Percentiles rank a stretch among this genome's conserved stretches.
These are phyloP conservation scores for Cryptophagus acutangulus DNA, from an alignment of 2,888 invertebrate species.

Conservation along the genomic window DNA sequence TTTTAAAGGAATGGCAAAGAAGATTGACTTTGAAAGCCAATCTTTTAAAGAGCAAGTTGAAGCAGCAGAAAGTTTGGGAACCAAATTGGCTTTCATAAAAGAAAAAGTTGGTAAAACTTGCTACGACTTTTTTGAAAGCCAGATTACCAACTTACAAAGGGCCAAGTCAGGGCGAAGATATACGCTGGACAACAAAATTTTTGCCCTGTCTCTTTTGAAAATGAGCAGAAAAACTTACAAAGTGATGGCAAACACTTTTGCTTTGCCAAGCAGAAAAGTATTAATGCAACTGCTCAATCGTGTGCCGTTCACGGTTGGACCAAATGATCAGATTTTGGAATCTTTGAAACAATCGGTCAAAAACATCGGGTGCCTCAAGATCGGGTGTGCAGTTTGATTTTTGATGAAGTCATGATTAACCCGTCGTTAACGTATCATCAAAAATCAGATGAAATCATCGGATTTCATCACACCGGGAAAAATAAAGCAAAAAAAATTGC, in stretches of 20 bases:
- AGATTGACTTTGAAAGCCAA: too few relatives aligned
- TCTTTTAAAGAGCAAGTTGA: too few relatives aligned
- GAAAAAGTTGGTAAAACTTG: too few relatives aligned
- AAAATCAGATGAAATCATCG: neutral
- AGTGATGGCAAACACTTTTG: neutral
- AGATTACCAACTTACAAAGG: too few relatives aligned
- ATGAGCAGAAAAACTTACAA: neutral
- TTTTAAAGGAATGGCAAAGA: too few relatives aligned
- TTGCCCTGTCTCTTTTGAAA: slow-evolving; percentile 1
- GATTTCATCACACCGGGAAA: neutral
- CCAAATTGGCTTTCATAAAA: too few relatives aligned
- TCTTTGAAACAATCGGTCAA: neutral
- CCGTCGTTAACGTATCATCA: neutral
- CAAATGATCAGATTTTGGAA: neutral
- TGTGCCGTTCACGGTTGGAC: neutral
- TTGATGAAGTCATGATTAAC: neutral
- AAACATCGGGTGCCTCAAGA: neutral
- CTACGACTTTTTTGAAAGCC: too few relatives aligned
- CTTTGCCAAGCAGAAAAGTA: neutral
- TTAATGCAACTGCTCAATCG: neutral
- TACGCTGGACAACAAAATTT: too few relatives aligned
- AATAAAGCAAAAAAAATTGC: neutral
- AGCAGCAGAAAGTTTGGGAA: too few relatives aligned
- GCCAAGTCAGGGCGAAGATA: too few relatives aligned
- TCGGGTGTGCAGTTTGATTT: neutral